Percentiles rank a stretch among this genome's conserved stretches.
Conservation (phyloP, 2,888 invertebrate genomes). For the Torymus aiolomorphi region DNA sequence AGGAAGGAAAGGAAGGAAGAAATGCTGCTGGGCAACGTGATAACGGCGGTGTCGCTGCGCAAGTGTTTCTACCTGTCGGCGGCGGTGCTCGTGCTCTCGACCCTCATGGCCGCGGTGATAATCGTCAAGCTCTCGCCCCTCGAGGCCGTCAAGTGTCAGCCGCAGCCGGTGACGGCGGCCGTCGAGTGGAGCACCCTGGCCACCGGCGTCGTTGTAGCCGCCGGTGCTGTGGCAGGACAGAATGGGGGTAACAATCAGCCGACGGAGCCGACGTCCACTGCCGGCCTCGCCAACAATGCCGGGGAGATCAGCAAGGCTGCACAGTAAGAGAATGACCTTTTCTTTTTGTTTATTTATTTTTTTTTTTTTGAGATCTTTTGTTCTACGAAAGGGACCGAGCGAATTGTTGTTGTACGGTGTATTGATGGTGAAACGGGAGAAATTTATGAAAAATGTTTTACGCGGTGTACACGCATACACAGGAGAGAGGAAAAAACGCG, state of each 20-base stretch:
- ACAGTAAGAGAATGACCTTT: constrained; percentile 41
- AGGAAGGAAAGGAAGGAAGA: too few species aligned
- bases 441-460: too few species aligned
- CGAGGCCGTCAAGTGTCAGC: constrained; percentile 68
- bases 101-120: constrained; percentile 69
- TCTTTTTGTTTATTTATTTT: too few species aligned
- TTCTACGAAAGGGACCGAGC: too few species aligned
- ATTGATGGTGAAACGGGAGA: not conserved
- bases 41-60: constrained; percentile 64
- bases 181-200: constrained; percentile 69
- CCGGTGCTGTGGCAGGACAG: too few species aligned
- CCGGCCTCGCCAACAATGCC: not conserved
- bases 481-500: too few species aligned
- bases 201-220: too few species aligned
- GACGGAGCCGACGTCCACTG: constrained; percentile 10
- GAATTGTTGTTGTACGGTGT: too few species aligned
- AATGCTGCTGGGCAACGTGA: constrained; percentile 53
- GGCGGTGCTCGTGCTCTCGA: constrained; percentile 67
- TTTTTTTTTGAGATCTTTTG: not conserved
- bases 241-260: constrained; percentile 34
- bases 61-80: constrained; percentile 69
- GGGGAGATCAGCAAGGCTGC: too few species aligned
- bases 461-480: too few species aligned
- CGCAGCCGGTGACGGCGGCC: constrained; percentile 64
- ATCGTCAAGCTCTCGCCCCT: constrained; percentile 69